A percentile compares a stretch with the other conserved stretches of the same genome.
These are phyloP conservation scores for Squalus acanthias DNA, from an alignment of 2,797 vertebrate genomes.

Conservation along the genomic window DNA sequence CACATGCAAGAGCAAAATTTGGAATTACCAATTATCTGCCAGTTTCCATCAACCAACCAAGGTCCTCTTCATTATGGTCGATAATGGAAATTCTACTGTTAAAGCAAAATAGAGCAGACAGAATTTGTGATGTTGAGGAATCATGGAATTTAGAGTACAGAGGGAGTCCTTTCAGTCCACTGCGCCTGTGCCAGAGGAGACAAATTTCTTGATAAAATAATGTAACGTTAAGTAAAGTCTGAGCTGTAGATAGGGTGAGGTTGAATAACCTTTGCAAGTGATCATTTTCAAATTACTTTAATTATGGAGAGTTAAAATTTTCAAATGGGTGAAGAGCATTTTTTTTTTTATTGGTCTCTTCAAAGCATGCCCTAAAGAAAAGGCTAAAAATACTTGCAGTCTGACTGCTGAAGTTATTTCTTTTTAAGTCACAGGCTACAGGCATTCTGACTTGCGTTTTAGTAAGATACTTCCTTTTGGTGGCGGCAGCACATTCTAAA, in stretches of 20 bases:
- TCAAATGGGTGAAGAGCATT: background rate
- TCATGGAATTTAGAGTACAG: background rate
- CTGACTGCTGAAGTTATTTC: background rate
- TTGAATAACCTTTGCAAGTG: background rate
- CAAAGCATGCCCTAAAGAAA: background rate
- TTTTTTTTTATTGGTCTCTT: background rate
- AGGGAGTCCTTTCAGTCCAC: background rate
- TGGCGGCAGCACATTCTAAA: background rate
- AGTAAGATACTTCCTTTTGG: background rate
- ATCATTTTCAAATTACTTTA: slow-evolving; percentile 24
- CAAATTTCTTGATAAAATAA: background rate
- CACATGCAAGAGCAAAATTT: background rate
- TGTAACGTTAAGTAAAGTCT: background rate
- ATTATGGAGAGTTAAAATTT: background rate
- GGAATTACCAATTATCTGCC: background rate
- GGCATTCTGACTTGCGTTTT: background rate
- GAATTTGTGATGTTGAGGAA: background rate
- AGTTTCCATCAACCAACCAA: background rate
- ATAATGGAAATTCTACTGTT: background rate
- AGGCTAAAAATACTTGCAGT: background rate
- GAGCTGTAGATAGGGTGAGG: background rate
- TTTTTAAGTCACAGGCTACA: background rate
- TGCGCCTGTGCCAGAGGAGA: background rate
- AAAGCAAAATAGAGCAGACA: background rate
- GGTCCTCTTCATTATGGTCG: background rate